Evolutionary conservation across 1,140 invertebrate genomes (phyloP).

Genomic region (Trichogramma pretiosum): DNA sequence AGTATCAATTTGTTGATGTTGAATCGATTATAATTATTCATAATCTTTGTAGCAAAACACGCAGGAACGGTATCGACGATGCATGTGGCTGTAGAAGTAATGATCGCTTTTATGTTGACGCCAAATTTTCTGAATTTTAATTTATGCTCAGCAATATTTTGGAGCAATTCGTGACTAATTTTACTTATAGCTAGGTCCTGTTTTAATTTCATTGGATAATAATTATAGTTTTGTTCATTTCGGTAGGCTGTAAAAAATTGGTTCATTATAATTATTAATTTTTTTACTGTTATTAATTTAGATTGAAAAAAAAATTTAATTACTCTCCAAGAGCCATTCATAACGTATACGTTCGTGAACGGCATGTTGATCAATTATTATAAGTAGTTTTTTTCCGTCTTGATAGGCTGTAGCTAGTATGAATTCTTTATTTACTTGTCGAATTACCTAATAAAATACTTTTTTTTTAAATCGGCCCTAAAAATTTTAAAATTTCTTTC

Average conservation of each 20-base stretch:
- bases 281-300: neutral
- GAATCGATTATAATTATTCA: neutral
- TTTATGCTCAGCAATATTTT: slow-evolving; percentile 23
- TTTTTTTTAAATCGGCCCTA: neutral
- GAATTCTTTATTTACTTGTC: slow-evolving; percentile 39
- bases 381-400: slow-evolving; percentile 28
- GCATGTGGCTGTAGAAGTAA: slow-evolving; percentile 21
- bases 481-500: slow-evolving; percentile 1
- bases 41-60: slow-evolving; percentile 32
- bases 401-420: slow-evolving; percentile 31
- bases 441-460: slow-evolving; percentile 29
- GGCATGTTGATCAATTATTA: slow-evolving; percentile 43
- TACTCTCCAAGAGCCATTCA: slow-evolving; percentile 37
- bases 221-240: slow-evolving; percentile 22
- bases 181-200: slow-evolving; percentile 27
- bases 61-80: slow-evolving; percentile 30
- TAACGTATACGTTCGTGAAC: slow-evolving; percentile 42
- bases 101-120: slow-evolving; percentile 22
- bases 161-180: slow-evolving; percentile 20
- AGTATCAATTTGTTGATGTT: slow-evolving; percentile 20
- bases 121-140: slow-evolving; percentile 30
- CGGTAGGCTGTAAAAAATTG: slow-evolving; percentile 31
- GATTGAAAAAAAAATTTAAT: slow-evolving; percentile 4
- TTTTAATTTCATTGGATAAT: slow-evolving; percentile 27
- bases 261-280: slow-evolving; percentile 5